Evolutionary conservation across 1,140 invertebrate species (phyloP), one percentile per base, ranked within the genome.

Genomic region (Drosophila dunni): DNA sequence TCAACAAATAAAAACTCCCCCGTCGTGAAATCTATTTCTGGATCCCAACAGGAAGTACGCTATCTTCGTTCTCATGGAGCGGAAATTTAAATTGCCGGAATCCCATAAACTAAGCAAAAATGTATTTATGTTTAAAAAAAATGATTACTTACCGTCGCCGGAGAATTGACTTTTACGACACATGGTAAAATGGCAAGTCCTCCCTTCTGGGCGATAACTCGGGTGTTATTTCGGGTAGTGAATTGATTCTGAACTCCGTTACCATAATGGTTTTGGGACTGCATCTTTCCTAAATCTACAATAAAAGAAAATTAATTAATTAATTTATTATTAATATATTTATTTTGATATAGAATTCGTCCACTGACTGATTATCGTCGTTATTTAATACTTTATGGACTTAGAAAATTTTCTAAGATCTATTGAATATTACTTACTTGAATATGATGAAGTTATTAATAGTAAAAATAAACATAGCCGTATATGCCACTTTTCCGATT

Each of bases 131-230:
- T 11, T 40, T 2, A 51, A 9, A 11, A 15, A 45, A 40, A 40
- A 40, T 40, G 9, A 42, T 42, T 38, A 94, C 95, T 95, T 93
- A 96, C 96, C 90, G 95, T 95, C 75, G 95, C 96, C 58, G 94
- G 95, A 33, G 94, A 95, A 65, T 95, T 94, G 78, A 96, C 95
- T 78, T 93, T 93, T 45, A 96, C 94, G 79, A 95, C 94, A 92
- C 96, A 96, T 20, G 95, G 95, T 48, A 96, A 92, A 63, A 94
- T 94, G 44, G 95, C 95, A 11, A 95, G 95, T 42, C 95, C 95
- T 58, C 95, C 95, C 67, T 94, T 95, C 92, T 96, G 95, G 15
- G 95, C 95, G n/a, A 95, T 94, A 42, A 96, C 94, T 38, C 95
- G 94, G 36, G 94, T 94, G 64, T 93, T 94, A 71, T 94, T 94